Conservation (phyloP, 2,888 invertebrate species). For the Mongoloraphidia duomilia region DNA sequence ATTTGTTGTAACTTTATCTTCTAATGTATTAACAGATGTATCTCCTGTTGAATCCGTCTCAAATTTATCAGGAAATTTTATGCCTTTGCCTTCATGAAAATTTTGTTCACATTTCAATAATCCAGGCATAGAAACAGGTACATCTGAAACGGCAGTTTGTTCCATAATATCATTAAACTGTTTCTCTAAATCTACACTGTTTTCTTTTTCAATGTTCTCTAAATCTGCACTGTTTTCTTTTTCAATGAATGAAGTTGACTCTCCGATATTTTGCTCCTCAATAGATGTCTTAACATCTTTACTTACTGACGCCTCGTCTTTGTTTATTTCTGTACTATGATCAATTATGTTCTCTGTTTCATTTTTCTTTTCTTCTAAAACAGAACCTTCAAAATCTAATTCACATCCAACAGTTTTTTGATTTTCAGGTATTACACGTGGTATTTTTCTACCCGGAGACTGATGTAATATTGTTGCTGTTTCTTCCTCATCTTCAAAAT, state of each 20-base stretch:
- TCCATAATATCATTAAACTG: constrained; percentile 47
- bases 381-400: constrained; percentile 5
- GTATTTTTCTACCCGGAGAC: constrained; percentile 45
- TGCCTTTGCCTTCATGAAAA: constrained; percentile 26
- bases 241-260: constrained; percentile 25
- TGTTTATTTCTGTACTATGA: constrained; percentile 5
- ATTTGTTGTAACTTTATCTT: neutral
- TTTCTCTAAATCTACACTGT: constrained; percentile 27
- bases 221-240: constrained; percentile 30
- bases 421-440: constrained; percentile 34
- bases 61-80: constrained; percentile 26
- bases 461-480: constrained; percentile 36
- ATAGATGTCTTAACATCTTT: constrained; percentile 12
- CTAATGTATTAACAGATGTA: neutral
- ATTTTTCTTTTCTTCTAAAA: constrained; percentile 3
- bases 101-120: constrained; percentile 25
- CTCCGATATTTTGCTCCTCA: constrained; percentile 11
- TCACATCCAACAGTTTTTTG: constrained; percentile 7
- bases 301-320: constrained; percentile 6
- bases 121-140: constrained; percentile 27
- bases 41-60: neutral
- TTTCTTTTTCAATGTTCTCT: constrained; percentile 8
- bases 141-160: constrained; percentile 41
- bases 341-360: constrained; percentile 4
- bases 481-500: constrained; percentile 64